These are phyloP conservation scores for Pseudorectes ferrugineus DNA, from an alignment of 2,113 vertebrate genomes.

Conservation along the genomic window DNA sequence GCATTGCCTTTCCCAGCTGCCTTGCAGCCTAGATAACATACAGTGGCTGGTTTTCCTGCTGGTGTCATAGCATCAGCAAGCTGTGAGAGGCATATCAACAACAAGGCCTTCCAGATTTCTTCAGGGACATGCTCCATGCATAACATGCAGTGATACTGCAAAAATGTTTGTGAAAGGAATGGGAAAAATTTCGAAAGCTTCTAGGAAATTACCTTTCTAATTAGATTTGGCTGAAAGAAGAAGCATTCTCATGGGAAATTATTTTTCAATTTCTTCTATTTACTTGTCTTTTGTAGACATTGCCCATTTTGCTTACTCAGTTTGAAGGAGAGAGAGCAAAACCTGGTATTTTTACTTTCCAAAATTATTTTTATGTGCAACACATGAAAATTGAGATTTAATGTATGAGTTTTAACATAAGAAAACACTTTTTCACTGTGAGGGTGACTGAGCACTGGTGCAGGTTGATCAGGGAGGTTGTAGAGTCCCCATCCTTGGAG, in stretches of 20 bases:
- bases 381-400: background rate
- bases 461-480: background rate
- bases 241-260: background rate
- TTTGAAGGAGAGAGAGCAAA: background rate
- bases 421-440: background rate
- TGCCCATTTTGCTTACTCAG: background rate
- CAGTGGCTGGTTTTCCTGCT: background rate
- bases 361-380: background rate
- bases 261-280: background rate
- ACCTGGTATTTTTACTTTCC: background rate
- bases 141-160: background rate
- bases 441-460: background rate
- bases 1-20: background rate
- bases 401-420: background rate
- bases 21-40: background rate
- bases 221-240: background rate
- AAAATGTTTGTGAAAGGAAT: background rate
- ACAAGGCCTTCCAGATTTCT: background rate
- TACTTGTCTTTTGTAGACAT: background rate
- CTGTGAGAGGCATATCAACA: background rate
- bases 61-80: background rate
- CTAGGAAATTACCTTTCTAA: background rate
- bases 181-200: background rate
- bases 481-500: background rate
- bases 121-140: background rate